These are phyloP conservation scores for Coptodon rendalli DNA, from an alignment of 2,113 vertebrate species.

Conservation along the genomic window DNA sequence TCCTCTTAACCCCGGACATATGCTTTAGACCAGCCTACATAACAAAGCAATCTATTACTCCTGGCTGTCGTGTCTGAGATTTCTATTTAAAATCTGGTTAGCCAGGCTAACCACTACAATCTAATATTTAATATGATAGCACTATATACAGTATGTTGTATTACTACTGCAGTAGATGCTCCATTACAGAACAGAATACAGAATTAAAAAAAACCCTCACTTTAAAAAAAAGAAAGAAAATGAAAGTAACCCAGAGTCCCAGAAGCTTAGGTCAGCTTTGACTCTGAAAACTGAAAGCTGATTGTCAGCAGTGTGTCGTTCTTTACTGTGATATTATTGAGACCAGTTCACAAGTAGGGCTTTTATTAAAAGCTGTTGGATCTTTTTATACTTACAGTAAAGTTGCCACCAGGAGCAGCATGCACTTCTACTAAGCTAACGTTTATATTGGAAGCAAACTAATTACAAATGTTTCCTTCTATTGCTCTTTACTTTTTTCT, in stretches of 20 bases:
- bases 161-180: background rate
- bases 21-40: background rate
- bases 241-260: background rate
- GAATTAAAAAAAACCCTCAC: fast-evolving
- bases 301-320: background rate
- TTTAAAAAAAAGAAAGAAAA: background rate
- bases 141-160: background rate
- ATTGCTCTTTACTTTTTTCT: background rate
- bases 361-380: background rate
- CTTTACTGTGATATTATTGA: background rate
- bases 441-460: background rate
- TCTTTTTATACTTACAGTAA: background rate
- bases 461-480: background rate
- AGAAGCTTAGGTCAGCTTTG: background rate
- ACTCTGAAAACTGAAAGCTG: background rate
- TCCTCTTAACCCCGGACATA: background rate
- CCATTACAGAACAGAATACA: background rate
- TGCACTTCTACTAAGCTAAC: background rate
- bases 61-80: background rate
- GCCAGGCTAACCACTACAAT: background rate
- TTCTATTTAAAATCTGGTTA: background rate
- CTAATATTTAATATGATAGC: background rate
- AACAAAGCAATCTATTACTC: background rate
- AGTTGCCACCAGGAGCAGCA: background rate
- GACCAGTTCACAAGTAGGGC: background rate